Conservation (phyloP, 1,140 invertebrate genomes). For the Drosophila willistoni region DNA sequence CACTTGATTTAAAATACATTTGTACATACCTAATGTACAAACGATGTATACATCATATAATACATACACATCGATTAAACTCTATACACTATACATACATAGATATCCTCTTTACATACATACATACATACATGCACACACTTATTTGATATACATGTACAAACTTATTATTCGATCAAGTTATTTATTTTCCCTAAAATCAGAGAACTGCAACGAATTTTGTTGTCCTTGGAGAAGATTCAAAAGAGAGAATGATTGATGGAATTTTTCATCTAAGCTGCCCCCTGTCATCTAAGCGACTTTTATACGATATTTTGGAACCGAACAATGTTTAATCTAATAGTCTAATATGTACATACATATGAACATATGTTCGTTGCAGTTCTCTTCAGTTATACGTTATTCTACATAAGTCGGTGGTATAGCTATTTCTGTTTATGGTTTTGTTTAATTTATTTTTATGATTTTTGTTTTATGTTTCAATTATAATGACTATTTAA, state of each 20-base stretch:
- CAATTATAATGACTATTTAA: not conserved
- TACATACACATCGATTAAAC: not conserved
- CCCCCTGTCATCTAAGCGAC: no score
- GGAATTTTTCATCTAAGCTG: no score
- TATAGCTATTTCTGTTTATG: not conserved
- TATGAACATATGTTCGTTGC: not conserved
- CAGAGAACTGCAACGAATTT: not conserved
- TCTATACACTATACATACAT: slow-evolving; percentile 12
- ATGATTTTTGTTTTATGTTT: not conserved
- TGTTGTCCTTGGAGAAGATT: not conserved
- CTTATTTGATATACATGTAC: not conserved
- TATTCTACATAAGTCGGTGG: slow-evolving; percentile 1
- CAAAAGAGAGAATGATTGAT: no score
- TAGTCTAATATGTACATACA: no score
- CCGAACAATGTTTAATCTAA: not conserved
- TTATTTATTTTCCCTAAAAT: not conserved
- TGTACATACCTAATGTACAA: not conserved
- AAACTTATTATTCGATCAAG: not conserved
- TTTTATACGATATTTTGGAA: no score
- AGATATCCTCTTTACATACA: no score
- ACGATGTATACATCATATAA: no score
- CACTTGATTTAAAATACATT: slow-evolving; percentile 20
- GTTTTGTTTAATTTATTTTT: not conserved
- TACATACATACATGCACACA: slow-evolving; percentile 12
- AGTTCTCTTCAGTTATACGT: not conserved